These are phyloP conservation scores for Camponotus floridanus DNA, from an alignment of 1,140 invertebrate genomes.

Conservation along the genomic window DNA sequence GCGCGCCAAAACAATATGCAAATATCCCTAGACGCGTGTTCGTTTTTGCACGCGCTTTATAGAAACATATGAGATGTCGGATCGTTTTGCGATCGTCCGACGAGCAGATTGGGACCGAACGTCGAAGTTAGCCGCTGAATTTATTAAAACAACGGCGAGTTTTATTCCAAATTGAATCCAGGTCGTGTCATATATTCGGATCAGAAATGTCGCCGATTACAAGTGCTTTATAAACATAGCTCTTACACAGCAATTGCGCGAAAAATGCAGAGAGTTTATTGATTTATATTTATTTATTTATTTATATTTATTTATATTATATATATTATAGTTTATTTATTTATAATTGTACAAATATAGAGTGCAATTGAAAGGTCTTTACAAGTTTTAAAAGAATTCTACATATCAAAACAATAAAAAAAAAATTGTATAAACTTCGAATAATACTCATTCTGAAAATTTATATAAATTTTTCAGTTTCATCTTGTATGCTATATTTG, in stretches of 20 bases:
- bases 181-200: constrained; percentile 7
- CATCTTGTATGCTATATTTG: not conserved
- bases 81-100: constrained; percentile 24
- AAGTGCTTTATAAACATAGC: not conserved
- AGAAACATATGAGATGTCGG: not conserved
- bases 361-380: too few relatives aligned
- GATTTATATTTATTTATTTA: too few relatives aligned
- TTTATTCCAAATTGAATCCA: constrained; percentile 12
- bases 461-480: too few relatives aligned
- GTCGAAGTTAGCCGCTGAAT: constrained; percentile 23
- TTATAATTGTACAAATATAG: not conserved
- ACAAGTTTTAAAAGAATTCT: too few relatives aligned
- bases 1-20: constrained; percentile 64
- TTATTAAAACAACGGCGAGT: constrained; percentile 9
- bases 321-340: not conserved
- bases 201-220: constrained; percentile 36
- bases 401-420: too few relatives aligned
- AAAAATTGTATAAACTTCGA: too few relatives aligned
- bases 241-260: not conserved
- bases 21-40: constrained; percentile 36
- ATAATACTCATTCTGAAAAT: too few relatives aligned
- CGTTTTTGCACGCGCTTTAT: constrained; percentile 13
- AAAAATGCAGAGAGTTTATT: constrained; percentile 1
- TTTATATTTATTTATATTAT: too few relatives aligned
- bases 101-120: constrained; percentile 40